Percentiles rank a stretch among this genome's conserved stretches.
phyloP scores from a whole-genome alignment of 2,888 invertebrate species.

The Drosophila lutescens region DNA sequence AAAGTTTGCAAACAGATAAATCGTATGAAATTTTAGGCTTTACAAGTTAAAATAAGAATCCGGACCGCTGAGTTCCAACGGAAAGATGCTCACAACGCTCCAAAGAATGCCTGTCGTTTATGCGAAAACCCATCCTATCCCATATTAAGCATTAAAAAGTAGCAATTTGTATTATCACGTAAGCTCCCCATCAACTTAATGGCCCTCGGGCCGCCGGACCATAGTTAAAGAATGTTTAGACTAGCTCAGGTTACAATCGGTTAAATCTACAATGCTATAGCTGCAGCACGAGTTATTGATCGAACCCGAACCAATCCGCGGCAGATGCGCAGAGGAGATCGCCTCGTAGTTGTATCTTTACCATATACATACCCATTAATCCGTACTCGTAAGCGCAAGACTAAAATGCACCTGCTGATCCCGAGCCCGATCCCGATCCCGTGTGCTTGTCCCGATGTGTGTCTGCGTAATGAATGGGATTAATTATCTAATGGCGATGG shows the following conservation, averaged over 20 bases:
- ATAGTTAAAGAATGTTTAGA: constrained; percentile 78
- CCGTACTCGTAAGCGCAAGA: constrained; percentile 15
- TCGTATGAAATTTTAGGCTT: too few species aligned
- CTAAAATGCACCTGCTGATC: constrained; percentile 9
- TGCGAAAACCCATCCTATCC: constrained; percentile 8
- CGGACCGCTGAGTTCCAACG: neutral
- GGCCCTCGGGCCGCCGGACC: constrained; percentile 68
- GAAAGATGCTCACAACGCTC: neutral
- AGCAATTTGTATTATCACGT: constrained; percentile 49
- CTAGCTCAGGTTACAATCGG: constrained; percentile 78
- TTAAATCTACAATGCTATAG: constrained; percentile 42
- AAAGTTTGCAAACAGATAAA: too few species aligned
- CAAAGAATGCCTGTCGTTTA: neutral
- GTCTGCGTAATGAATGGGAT: constrained; percentile 11
- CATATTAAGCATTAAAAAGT: constrained; percentile 43
- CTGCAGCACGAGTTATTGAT: constrained; percentile 11
- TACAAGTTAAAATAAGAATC: too few species aligned
- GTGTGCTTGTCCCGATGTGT: neutral
- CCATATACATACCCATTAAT: constrained; percentile 7
- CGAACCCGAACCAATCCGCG: neutral
- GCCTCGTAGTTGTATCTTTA: constrained; percentile 8
- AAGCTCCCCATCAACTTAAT: constrained; percentile 24
- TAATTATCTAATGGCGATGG: neutral
- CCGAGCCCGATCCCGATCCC: neutral
- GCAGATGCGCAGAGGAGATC: neutral